Evolutionary conservation across 2,113 vertebrate species (phyloP).

Genomic region (Bombycilla garrulus): DNA sequence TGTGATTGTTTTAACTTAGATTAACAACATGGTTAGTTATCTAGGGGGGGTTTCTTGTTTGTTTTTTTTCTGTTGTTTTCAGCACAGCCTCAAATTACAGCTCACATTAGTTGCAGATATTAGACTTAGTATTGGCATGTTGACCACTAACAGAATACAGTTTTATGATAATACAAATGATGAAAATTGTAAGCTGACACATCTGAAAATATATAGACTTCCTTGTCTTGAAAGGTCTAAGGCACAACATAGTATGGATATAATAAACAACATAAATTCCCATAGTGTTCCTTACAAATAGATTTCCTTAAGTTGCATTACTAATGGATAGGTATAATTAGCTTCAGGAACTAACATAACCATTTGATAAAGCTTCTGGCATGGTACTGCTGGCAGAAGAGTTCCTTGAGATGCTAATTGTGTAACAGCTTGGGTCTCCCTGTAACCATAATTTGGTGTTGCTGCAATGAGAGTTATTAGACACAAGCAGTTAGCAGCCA

Average conservation of each 20-base stretch:
- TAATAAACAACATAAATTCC: background rate
- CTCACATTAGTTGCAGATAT: background rate
- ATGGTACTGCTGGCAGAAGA: background rate
- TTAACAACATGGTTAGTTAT: background rate
- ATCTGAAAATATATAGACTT: background rate
- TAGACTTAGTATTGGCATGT: background rate
- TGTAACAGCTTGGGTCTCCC: background rate
- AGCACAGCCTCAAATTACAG: background rate
- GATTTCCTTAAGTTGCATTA: background rate
- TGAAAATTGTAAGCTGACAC: background rate
- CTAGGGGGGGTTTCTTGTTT: background rate
- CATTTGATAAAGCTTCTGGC: background rate
- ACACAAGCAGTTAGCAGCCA: background rate
- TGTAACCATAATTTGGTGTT: background rate
- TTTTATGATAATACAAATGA: background rate
- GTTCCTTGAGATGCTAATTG: background rate
- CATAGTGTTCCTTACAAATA: background rate
- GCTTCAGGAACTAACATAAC: background rate
- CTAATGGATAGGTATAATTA: background rate
- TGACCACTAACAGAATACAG: background rate
- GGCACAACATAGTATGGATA: background rate
- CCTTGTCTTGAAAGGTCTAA: background rate
- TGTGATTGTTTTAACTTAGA: background rate
- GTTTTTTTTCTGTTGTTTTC: background rate
- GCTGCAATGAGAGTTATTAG: background rate